phyloP scores from a whole-genome alignment of 2,888 invertebrate species.

The Cerceris ruficornis region DNA sequence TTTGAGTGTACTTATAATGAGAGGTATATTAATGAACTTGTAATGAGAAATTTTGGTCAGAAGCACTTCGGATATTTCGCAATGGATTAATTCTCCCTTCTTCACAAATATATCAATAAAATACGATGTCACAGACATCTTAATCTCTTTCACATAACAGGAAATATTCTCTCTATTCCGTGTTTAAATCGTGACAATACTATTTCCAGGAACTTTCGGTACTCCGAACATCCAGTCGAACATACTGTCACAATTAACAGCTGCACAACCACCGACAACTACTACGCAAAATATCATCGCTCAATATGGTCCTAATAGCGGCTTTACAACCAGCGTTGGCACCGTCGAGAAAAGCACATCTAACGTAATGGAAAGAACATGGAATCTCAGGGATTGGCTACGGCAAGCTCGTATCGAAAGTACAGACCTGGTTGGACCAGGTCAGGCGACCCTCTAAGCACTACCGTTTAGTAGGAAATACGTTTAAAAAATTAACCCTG shows the following conservation, averaged over 20 bases:
- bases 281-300: conserved; percentile 80
- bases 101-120: too few relatives aligned
- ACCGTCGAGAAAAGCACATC: conserved; percentile 84
- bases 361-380: conserved; percentile 86
- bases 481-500: conserved; percentile 19
- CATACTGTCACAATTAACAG: conserved; percentile 77
- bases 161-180: too few relatives aligned
- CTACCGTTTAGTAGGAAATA: conserved; percentile 19
- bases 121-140: too few relatives aligned
- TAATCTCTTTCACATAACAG: too few relatives aligned
- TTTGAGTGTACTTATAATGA: too few relatives aligned
- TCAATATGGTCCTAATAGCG: conserved; percentile 79
- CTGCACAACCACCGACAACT: conserved; percentile 74
- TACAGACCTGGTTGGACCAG: conserved; percentile 77
- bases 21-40: too few relatives aligned
- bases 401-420: conserved; percentile 82
- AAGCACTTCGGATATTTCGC: too few relatives aligned
- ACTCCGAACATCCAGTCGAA: conserved; percentile 80
- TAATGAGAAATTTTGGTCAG: too few relatives aligned
- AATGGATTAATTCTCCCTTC: too few relatives aligned
- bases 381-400: conserved; percentile 87
- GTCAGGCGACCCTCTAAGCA: conserved; percentile 78
- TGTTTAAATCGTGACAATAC: not conserved
- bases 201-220: conserved; percentile 71
- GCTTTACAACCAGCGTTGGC: conserved; percentile 79